Evolutionary conservation across 2,888 invertebrate genomes (phyloP), one percentile per base, ranked within the genome.

Genomic region (Eurois occulta): DNA sequence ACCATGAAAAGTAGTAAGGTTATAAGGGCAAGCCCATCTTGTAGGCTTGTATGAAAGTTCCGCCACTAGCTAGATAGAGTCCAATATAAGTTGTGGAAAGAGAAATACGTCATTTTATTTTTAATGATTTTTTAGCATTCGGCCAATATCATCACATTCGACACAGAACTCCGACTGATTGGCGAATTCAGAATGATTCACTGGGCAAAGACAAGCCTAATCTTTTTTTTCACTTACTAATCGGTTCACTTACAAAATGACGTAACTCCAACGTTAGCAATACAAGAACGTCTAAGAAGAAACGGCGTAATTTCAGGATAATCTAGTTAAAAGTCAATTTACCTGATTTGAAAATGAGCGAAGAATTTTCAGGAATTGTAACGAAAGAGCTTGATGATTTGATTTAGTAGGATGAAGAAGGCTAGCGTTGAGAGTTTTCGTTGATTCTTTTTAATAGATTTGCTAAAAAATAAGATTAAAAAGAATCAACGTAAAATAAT

Each of bases 361-460:
- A 68, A 78, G 76, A 75, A 75, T 67, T 86, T 83, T 82, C 41
- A 82, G 66, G 43, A 81, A 81, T 60, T 74, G 43, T 13, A 70
- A 35, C 60, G n/a, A 46, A 66, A 66, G 46, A 52, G 8, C 46
- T 65, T 43, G 65, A 67, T 38, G 43, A 72, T 68, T 71, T 71
- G 52, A 72, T 72, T 64, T 21, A 35, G 41, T 10, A 16, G 11
- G 16, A 55, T 35, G 48, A 16, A 75, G 21, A 38, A 58, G 16
- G 10, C 11, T n/a, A 3, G 38, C 16, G n/a, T 38, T n/a, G 21
- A 67, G 35, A 43, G 38, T 18, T 55, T 3, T 18, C 24, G n/a
- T n/a, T 78, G 1, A 32, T 62, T 48, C 0, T 16, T n/a, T 43
- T 62, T 21, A 8, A 21, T 60, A 32, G 60, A 60, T 60, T 7